Evolutionary conservation across 2,797 vertebrate genomes (phyloP).

Genomic region (Anisognathus igniventris): DNA sequence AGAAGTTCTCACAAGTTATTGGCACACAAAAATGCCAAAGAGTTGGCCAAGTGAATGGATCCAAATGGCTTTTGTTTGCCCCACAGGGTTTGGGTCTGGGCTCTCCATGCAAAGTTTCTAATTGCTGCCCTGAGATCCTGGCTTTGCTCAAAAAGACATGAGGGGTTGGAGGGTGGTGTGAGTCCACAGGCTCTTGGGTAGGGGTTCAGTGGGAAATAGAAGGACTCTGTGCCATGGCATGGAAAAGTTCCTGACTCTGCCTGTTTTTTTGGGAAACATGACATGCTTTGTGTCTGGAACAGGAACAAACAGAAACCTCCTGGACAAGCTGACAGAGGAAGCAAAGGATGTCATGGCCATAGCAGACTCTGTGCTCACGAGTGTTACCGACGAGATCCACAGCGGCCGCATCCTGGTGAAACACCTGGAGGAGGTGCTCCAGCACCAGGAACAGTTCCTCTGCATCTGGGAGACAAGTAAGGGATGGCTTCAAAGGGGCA

Average conservation of each 20-base stretch:
- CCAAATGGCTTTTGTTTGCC: neutral
- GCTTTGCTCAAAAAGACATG: neutral
- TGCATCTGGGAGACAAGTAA: slow-evolving; percentile 82
- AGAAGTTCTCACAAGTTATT: neutral
- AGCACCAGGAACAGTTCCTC: slow-evolving; percentile 61
- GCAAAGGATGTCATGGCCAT: slow-evolving; percentile 71
- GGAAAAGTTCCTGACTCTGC: neutral
- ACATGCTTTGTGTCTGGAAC: neutral
- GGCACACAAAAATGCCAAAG: neutral
- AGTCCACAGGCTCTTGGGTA: neutral
- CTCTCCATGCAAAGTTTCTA: neutral
- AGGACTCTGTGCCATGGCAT: neutral
- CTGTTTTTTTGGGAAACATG: neutral
- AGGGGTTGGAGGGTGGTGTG: neutral
- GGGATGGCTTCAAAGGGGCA: neutral
- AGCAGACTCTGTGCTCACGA: slow-evolving; percentile 73
- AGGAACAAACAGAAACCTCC: slow-evolving; percentile 75
- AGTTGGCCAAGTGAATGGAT: neutral
- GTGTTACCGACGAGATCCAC: slow-evolving; percentile 49
- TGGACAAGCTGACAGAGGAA: slow-evolving; percentile 73
- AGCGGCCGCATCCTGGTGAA: slow-evolving; percentile 70
- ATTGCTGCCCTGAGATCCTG: neutral
- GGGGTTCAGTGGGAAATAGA: neutral
- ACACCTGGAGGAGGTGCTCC: slow-evolving; percentile 75
- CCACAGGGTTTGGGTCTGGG: neutral